Conservation (phyloP, 1,140 invertebrate genomes). For the Apis cerana region DNA sequence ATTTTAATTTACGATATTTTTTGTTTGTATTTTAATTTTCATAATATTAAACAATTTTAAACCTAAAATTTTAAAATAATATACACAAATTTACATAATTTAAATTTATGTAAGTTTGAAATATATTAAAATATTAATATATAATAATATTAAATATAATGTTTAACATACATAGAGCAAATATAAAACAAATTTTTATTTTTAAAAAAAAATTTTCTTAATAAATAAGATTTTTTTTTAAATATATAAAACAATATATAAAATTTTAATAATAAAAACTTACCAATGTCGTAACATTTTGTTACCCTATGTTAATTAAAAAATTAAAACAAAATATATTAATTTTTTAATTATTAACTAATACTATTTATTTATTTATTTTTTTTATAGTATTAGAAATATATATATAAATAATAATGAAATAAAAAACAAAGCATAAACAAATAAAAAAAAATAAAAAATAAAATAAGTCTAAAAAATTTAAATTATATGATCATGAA, state of each 20-base stretch:
- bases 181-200: too few species aligned
- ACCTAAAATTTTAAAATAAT: neutral
- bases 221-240: neutral
- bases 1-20: neutral
- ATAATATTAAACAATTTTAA: too few species aligned
- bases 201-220: neutral
- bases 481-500: neutral
- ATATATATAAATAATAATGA: neutral
- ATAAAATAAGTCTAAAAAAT: neutral
- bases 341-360: neutral
- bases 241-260: too few species aligned
- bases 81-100: neutral
- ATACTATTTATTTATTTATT: neutral
- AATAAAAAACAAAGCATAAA: neutral
- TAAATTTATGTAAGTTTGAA: neutral
- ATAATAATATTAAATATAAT: neutral
- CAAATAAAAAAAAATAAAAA: neutral
- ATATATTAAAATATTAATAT: too few species aligned
- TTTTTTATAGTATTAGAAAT: neutral
- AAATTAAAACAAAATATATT: neutral
- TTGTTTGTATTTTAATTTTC: neutral
- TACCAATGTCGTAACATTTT: neutral
- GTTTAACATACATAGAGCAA: neutral
- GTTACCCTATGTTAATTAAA: too few species aligned
- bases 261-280: conserved; percentile 1